Evolutionary conservation across 2,797 vertebrate species (phyloP), one percentile per base, ranked within the genome.

Genomic region (Sebastes hubbsi): DNA sequence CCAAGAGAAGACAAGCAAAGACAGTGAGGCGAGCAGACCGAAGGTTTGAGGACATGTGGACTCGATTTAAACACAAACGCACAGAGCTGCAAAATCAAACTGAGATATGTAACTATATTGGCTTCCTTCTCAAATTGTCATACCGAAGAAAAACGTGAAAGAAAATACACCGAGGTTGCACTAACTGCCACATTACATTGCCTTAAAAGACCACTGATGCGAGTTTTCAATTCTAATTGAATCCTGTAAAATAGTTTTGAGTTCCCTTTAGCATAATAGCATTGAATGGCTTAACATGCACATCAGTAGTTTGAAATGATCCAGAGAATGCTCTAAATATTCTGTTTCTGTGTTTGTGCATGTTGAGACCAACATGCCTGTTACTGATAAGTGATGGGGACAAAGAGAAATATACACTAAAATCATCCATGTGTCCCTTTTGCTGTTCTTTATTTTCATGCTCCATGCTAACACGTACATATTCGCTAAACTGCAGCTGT

Each of bases 161-260:
- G 52, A 56, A 76, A 77, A 42, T 4, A 69, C 46, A 14, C 4
- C 34, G 58, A 87, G 71, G 80, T 81, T 89, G 83, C 87, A 85
- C 84, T 86, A 86, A 90, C 88, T 89, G 87, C 86, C 90, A 92
- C 80, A 81, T 75, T 85, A 87, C 67, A 54, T 83, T 89, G 89
- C 90, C 91, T 90, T 92, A 89, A 88, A 80, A 71, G 29, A 83
- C 52, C 71, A 67, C 65, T n/a, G 65, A 75, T 22, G 49, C 49
- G 59, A 79, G 67, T 68, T 77, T 80, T 86, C 7, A 77, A 70
- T 75, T 81, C 24, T 22, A 80, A 79, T 77, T 78, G 11, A 80
- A 72, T 81, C 75, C 64, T 59, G 42, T 75, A 59, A 76, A 75
- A 68, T 32, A 46, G 5, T 7, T 77, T 36, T 75, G 29, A 54